A percentile compares a stretch with the other conserved stretches of the same genome.
These are phyloP conservation scores for Oeneis ivallda DNA, from an alignment of 2,888 invertebrate species.

Conservation along the genomic window DNA sequence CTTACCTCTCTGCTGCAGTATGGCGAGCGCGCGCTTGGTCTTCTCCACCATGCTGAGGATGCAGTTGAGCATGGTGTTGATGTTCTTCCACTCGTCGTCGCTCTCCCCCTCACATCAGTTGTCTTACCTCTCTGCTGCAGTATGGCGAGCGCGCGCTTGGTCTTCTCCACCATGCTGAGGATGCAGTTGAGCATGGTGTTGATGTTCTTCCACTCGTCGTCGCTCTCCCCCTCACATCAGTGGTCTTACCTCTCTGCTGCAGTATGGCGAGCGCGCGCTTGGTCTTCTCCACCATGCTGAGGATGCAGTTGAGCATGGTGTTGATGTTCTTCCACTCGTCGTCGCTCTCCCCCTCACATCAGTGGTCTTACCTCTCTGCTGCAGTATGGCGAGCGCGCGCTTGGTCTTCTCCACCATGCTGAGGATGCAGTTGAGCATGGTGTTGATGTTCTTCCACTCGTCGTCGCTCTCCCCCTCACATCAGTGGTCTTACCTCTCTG, in stretches of 20 bases:
- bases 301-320: slow-evolving; percentile 96
- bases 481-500: slow-evolving; percentile 76
- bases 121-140: slow-evolving; percentile 86
- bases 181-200: slow-evolving; percentile 98
- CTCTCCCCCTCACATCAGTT: slow-evolving; percentile 67
- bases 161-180: slow-evolving; percentile 97
- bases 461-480: slow-evolving; percentile 86
- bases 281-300: slow-evolving; percentile 97
- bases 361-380: slow-evolving; percentile 82
- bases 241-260: slow-evolving; percentile 84
- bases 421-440: slow-evolving; percentile 97
- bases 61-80: slow-evolving; percentile 96
- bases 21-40: slow-evolving; percentile 94
- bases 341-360: slow-evolving; percentile 82
- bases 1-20: slow-evolving; percentile 89
- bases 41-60: slow-evolving; percentile 98
- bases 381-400: slow-evolving; percentile 93
- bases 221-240: slow-evolving; percentile 77
- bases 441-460: slow-evolving; percentile 96
- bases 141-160: slow-evolving; percentile 94
- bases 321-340: slow-evolving; percentile 98
- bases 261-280: slow-evolving; percentile 95
- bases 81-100: slow-evolving; percentile 97
- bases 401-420: slow-evolving; percentile 98
- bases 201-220: slow-evolving; percentile 97